These are phyloP conservation scores for Amphimallon solstitiale DNA, from an alignment of 2,888 invertebrate species.

Conservation along the genomic window DNA sequence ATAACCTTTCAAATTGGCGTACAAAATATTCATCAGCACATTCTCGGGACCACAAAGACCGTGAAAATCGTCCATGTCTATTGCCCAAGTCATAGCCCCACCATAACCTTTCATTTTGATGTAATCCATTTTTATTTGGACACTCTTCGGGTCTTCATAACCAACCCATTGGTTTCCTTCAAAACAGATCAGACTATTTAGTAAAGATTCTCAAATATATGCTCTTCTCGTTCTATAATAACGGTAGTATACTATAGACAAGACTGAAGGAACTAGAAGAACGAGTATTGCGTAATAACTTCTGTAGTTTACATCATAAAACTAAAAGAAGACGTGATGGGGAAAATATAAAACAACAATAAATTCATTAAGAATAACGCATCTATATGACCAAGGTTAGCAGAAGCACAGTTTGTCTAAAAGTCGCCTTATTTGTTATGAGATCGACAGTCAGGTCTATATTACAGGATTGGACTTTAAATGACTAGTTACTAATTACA, in stretches of 20 bases:
- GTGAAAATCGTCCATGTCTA: constrained; percentile 91
- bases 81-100: constrained; percentile 93
- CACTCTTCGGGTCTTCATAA: constrained; percentile 83
- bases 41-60: constrained; percentile 84
- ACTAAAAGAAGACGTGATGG: no score
- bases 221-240: neutral
- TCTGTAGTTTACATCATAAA: no score
- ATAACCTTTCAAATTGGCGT: constrained; percentile 77
- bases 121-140: constrained; percentile 91
- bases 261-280: no score
- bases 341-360: no score
- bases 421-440: no score
- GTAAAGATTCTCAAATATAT: neutral
- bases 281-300: no score
- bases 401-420: no score
- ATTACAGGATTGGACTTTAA: no score
- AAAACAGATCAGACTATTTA: neutral
- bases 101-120: constrained; percentile 84
- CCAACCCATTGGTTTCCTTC: constrained; percentile 87
- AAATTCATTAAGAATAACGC: no score
- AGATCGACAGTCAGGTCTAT: no score
- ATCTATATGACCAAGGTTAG: no score
- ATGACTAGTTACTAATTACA: no score
- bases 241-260: neutral
- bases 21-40: constrained; percentile 76